Evolutionary conservation across 2,888 invertebrate genomes (phyloP).

Genomic region (Pachliopta kotzebuea): DNA sequence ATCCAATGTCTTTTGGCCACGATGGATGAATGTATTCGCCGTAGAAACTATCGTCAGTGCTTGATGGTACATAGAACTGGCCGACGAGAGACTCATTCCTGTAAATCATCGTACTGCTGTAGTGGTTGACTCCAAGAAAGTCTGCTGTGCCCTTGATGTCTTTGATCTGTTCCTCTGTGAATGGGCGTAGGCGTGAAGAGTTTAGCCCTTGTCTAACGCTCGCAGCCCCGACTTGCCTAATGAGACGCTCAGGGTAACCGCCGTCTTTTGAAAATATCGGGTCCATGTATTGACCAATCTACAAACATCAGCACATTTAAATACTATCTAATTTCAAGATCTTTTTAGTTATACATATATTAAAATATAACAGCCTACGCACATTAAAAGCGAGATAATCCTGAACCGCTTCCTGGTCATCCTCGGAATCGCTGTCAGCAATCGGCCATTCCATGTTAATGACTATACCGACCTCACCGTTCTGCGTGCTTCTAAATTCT

Average conservation of each 20-base stretch:
- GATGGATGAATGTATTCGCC: slow-evolving; percentile 4
- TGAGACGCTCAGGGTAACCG: slow-evolving; percentile 37
- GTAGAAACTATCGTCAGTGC: neutral
- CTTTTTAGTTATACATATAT: too few relatives aligned
- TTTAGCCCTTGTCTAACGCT: slow-evolving; percentile 36
- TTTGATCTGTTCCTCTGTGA: slow-evolving; percentile 36
- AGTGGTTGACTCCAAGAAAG: slow-evolving; percentile 39
- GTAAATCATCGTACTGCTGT: slow-evolving; percentile 27
- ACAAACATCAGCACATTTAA: neutral
- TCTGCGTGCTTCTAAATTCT: slow-evolving; percentile 65
- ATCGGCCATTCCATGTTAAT: slow-evolving; percentile 34
- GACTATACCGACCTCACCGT: slow-evolving; percentile 49
- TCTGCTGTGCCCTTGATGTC: slow-evolving; percentile 38
- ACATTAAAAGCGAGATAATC: slow-evolving; percentile 36
- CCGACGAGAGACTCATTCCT: slow-evolving; percentile 11
- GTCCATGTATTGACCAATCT: slow-evolving; percentile 36
- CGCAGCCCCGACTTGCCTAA: slow-evolving; percentile 34
- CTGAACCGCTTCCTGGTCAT: slow-evolving; percentile 35
- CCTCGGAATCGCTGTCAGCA: slow-evolving; percentile 31
- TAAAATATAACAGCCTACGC: slow-evolving; percentile 12
- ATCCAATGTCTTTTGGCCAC: slow-evolving; percentile 4
- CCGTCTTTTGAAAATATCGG: slow-evolving; percentile 37
- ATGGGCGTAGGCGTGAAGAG: slow-evolving; percentile 36
- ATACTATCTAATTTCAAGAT: too few relatives aligned
- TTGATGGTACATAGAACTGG: neutral